Base-by-base conservation (phyloP, 2,888 invertebrate genomes). In the Crepidodera aurea region DNA sequence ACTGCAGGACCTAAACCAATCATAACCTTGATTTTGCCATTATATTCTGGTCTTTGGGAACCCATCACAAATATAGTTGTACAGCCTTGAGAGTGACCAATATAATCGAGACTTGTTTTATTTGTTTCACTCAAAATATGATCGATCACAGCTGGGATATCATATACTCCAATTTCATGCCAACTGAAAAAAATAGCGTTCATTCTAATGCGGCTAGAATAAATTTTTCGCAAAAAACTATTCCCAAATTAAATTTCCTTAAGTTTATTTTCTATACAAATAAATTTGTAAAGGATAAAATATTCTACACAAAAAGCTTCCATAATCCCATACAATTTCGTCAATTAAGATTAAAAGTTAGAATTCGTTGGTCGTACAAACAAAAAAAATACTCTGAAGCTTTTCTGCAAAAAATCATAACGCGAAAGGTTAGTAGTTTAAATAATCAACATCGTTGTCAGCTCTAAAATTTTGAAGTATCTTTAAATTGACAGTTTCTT, bases 81-180 rank as follows among this genome's bases (percentile, higher is more conserved):
- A 0, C 88, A 86, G 1, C 93, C 93, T 78, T 88, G 88, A 0
- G 93, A 94, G 76, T 93, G 92, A 0, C 94, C 94, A 0, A 92
- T 81, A 75, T 92, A 94, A 70, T 89, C 88, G 0, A 94, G 71
- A 48, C 87, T 82, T 0, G 83, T 66, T 18, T 84, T 81, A 0
- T 84, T 83, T 0, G 92, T 90, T 0, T 68, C 53, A 0, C 76
- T 69, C 1, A 89, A 78, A 18, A 88, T 83, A 73, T 88, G 86
- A 75, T 95, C 90, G 48, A 96, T 88, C 81, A 88, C 89, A 0
- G 90, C 87, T 0, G 94, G 93, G 34, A 95, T 75, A 79, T 96
- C 96, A 66, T 83, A 86, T 55, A 85, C 79, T 0, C 90, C 92
- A 77, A 94, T 91, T 75, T 93, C 89, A 75, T 94, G 91, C 88